Evolutionary conservation across 2,113 vertebrate species (phyloP), one percentile per base, ranked within the genome.

Genomic region (Henicopernis longicauda): DNA sequence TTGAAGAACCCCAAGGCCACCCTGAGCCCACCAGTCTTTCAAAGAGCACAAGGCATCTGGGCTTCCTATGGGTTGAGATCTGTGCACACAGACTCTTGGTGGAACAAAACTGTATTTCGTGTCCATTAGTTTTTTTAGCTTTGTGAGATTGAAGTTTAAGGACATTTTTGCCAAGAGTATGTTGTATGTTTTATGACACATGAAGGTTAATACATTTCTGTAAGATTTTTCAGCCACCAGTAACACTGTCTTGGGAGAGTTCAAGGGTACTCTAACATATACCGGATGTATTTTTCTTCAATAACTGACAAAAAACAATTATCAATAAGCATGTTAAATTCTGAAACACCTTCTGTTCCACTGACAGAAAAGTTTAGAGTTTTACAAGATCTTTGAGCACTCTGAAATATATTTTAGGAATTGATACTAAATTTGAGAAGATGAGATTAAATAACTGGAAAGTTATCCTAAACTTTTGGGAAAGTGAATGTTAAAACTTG

Each of bases 61-160:
- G 11, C 5, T 49, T 69, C 67, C 8, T 13, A 20, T 7, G 12
- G 34, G 13, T 12, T 34, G 31, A 72, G 34, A 77, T 0, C 21
- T n/a, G 17, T 18, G 11, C 18, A 32, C 7, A 7, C 1, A 44
- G 7, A 9, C 22, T 59, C 57, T 4, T 6, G 13, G 36, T 25
- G 32, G 26, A 88, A 72, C 22, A 72, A 55, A 76, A 52, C 2
- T 0, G 0, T 10, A 47, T 20, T 90, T 34, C 0, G 0, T 1
- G 2, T 10, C 38, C 47, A 8, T 12, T 10, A 16, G 5, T 1
- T 44, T 55, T 54, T 69, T 40, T 6, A 66, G 58, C 72, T 83
- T 77, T 49, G 12, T 3, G 1, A 77, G 29, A 66, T 11, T 19
- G 31, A 52, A 52, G 29, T 83, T 71, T 36, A 83, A 52, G 10